A percentile compares a stretch with the other conserved stretches of the same genome.
These are phyloP conservation scores for Phalanger gymnotis DNA, from an alignment of 2,797 vertebrate genomes.

Conservation along the genomic window DNA sequence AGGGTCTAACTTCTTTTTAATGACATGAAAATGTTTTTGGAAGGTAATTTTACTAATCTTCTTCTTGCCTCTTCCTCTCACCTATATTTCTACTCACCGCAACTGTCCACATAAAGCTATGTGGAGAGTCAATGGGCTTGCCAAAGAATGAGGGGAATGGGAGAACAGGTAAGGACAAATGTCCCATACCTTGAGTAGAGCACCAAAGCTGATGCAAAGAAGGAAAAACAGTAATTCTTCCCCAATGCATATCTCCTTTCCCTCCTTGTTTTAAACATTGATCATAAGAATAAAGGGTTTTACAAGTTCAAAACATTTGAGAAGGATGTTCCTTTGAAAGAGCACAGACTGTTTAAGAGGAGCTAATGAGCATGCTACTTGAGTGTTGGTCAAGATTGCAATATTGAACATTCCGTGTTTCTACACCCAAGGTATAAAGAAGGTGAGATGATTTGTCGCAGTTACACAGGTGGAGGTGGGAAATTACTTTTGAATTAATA, in stretches of 20 bases:
- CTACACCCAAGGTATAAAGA: neutral
- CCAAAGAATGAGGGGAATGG: neutral
- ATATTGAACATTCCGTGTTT: fast-evolving
- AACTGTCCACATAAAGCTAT: neutral
- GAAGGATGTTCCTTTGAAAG: neutral
- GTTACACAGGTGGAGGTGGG: neutral
- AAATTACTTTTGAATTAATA: neutral
- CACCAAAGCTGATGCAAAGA: neutral
- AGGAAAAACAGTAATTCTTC: neutral
- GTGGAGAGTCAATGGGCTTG: neutral
- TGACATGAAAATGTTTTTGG: neutral
- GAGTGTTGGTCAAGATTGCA: too few species aligned
- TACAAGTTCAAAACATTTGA: neutral
- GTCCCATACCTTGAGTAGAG: too few species aligned
- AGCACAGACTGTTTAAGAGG: fast-evolving
- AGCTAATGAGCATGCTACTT: neutral
- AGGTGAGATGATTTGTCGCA: fast-evolving
- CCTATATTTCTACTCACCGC: neutral
- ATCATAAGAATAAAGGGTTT: neutral
- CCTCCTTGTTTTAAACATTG: too few species aligned
- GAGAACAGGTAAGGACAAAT: neutral
- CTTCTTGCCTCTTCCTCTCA: neutral
- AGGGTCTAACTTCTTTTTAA: neutral
- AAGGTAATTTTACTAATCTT: neutral
- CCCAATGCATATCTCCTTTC: neutral